phyloP scores from a whole-genome alignment of 2,888 invertebrate species.

The Dasypogon diadema region DNA sequence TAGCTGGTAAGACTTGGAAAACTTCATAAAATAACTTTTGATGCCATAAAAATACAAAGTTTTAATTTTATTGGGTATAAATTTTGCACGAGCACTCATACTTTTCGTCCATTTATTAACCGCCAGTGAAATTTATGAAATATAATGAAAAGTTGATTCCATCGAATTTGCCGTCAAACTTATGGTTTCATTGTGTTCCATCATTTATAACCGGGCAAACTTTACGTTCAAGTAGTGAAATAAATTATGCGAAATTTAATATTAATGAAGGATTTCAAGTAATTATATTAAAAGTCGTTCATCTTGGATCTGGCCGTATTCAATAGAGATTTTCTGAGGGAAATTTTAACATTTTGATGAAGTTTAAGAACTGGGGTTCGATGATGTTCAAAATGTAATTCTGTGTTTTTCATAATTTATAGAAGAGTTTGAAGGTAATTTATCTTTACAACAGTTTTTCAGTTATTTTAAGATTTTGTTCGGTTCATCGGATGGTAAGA shows the following conservation, averaged over 20 bases:
- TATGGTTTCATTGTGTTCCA: not conserved
- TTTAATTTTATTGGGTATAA: slow-evolving; percentile 39
- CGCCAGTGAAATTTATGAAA: not conserved
- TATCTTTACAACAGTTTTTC: slow-evolving; percentile 13
- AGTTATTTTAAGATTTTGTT: too few relatives aligned
- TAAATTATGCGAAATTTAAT: slow-evolving; percentile 44
- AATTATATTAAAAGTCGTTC: slow-evolving; percentile 44
- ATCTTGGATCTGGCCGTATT: not conserved
- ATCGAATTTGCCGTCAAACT: not conserved
- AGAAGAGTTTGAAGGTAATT: slow-evolving; percentile 5
- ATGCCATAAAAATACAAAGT: slow-evolving; percentile 22
- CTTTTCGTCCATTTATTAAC: slow-evolving; percentile 9
- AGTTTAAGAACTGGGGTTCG: not conserved
- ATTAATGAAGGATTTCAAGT: slow-evolving; percentile 35
- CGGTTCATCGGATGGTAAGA: too few relatives aligned
- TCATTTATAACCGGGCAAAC: not conserved
- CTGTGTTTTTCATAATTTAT: slow-evolving; percentile 17
- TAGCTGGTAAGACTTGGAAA: too few relatives aligned
- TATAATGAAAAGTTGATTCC: slow-evolving; percentile 16
- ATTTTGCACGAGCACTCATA: slow-evolving; percentile 20
- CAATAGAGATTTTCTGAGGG: not conserved
- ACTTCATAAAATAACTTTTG: slow-evolving; percentile 22
- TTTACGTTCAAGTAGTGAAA: slow-evolving; percentile 6
- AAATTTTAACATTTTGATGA: not conserved
- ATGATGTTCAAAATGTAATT: slow-evolving; percentile 1